Percentiles rank a stretch among this genome's conserved stretches.
These are phyloP conservation scores for Trichomycterus rosablanca DNA, from an alignment of 2,113 vertebrate genomes.

Conservation along the genomic window DNA sequence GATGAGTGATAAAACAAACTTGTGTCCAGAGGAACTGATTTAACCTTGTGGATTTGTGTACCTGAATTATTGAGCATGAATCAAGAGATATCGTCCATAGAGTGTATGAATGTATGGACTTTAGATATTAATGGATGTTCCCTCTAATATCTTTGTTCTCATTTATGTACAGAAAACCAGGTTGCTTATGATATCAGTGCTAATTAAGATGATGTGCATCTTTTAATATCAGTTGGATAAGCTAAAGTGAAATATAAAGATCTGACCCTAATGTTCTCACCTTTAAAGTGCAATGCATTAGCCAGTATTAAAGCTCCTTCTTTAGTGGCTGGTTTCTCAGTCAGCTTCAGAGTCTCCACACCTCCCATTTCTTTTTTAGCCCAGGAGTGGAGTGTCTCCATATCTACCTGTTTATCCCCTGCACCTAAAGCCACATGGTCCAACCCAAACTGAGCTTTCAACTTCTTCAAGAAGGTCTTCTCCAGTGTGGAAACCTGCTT, in stretches of 20 bases:
- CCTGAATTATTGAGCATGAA: too few relatives aligned
- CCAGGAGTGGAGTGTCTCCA: constrained; percentile 53
- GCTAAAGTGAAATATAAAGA: not conserved
- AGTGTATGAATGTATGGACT: too few relatives aligned
- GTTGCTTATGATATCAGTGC: too few relatives aligned
- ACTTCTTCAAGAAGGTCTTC: constrained; percentile 48
- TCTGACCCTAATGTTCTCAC: constrained; percentile 37
- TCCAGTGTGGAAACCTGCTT: constrained; percentile 45
- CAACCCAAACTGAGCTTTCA: constrained; percentile 42
- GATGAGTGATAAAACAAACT: too few relatives aligned
- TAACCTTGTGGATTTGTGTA: too few relatives aligned
- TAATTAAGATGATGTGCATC: too few relatives aligned
- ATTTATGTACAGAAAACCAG: too few relatives aligned
- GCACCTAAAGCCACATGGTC: constrained; percentile 49
- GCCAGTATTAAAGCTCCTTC: constrained; percentile 54
- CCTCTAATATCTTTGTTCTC: too few relatives aligned
- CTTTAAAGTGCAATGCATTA: constrained; percentile 59
- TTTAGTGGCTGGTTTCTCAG: constrained; percentile 40
- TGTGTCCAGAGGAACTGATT: too few relatives aligned
- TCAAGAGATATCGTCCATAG: too few relatives aligned
- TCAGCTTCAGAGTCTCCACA: constrained; percentile 38
- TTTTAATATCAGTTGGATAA: too few relatives aligned
- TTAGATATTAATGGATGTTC: too few relatives aligned
- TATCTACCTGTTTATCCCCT: constrained; percentile 47
- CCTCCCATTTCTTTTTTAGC: constrained; percentile 48